These are phyloP conservation scores for Prosopocoilus inquinatus DNA, from an alignment of 2,888 invertebrate species.

Conservation along the genomic window DNA sequence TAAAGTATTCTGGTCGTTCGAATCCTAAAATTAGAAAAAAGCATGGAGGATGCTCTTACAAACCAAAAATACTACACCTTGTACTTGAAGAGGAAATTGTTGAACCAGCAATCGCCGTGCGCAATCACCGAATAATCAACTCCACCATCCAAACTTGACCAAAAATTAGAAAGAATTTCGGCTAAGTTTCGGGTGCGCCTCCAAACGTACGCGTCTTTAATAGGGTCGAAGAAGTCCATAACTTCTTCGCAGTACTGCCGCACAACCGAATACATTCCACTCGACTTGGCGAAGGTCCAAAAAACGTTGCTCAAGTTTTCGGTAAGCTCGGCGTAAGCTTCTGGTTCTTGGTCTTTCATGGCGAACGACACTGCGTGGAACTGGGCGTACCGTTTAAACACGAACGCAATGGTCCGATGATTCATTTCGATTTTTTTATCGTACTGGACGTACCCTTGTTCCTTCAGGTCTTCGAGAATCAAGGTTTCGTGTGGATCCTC, in stretches of 20 bases:
- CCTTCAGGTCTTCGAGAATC: constrained; percentile 32
- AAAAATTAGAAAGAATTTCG: no score
- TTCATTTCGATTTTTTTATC: constrained; percentile 32
- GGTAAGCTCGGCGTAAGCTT: constrained; percentile 11
- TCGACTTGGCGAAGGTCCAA: constrained; percentile 26
- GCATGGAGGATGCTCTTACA: constrained; percentile 26
- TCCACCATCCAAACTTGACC: neutral
- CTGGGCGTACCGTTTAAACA: constrained; percentile 36
- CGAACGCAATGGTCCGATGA: constrained; percentile 33
- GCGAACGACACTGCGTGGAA: constrained; percentile 40
- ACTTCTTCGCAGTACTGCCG: no score
- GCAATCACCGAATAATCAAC: constrained; percentile 8
- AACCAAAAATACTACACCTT: constrained; percentile 30
- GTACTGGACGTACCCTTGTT: constrained; percentile 31
- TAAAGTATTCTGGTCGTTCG: neutral
- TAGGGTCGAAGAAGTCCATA: no score
- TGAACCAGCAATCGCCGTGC: constrained; percentile 25
- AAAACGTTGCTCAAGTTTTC: neutral
- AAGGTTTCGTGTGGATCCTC: neutral
- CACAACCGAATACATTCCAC: no score
- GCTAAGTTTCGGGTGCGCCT: no score
- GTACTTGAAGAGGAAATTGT: constrained; percentile 6
- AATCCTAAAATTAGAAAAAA: neutral
- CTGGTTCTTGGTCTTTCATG: constrained; percentile 32
- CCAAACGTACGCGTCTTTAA: no score